Conservation (phyloP, 2,797 vertebrate species). For the Artibeus lituratus region DNA sequence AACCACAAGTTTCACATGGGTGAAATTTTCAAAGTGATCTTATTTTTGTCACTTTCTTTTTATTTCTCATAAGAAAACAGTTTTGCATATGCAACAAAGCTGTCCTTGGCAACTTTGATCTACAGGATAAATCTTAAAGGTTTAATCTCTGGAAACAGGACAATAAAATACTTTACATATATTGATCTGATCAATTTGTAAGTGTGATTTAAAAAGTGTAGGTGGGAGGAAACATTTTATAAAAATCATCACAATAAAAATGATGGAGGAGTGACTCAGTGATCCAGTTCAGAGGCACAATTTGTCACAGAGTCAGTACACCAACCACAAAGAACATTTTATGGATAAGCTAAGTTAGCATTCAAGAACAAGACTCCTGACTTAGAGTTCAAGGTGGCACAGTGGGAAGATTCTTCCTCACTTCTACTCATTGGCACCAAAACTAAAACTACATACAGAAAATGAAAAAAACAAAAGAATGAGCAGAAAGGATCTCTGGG, state of each 20-base stretch:
- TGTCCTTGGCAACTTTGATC: conserved; percentile 47
- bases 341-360: background rate
- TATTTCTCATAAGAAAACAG: conserved; percentile 22
- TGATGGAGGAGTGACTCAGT: background rate
- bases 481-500: background rate
- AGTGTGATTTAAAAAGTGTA: background rate
- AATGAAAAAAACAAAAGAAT: background rate
- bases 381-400: no score
- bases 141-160: conserved; percentile 13
- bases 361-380: background rate
- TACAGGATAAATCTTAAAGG: background rate
- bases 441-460: background rate
- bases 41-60: conserved; percentile 12
- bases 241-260: background rate
- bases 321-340: background rate
- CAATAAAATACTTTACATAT: background rate
- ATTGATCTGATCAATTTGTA: conserved; percentile 14
- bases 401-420: background rate
- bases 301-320: background rate
- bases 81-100: conserved; percentile 31
- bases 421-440: background rate
- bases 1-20: conserved; percentile 52
- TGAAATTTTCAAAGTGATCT: conserved; percentile 48
- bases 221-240: background rate
- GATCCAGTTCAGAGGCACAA: background rate